Conservation (phyloP, 2,797 vertebrate genomes). For the Schizopygopsis malacanthus region DNA sequence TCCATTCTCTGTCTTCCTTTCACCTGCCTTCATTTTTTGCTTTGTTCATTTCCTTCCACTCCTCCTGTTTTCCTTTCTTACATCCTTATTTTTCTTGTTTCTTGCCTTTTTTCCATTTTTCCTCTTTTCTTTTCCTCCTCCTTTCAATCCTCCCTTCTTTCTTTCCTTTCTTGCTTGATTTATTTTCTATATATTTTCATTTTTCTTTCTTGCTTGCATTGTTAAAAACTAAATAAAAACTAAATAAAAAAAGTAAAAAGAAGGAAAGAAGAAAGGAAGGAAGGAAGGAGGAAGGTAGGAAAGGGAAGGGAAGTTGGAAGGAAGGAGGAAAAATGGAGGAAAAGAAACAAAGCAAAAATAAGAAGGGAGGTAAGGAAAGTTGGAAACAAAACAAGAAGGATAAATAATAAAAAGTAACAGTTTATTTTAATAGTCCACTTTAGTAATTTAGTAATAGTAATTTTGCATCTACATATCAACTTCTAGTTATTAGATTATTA, state of each 20-base stretch:
- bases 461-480: background rate
- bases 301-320: background rate
- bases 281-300: background rate
- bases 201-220: background rate
- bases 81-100: background rate
- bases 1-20: slow-evolving; percentile 47
- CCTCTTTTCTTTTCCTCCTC: background rate
- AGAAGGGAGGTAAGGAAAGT: background rate
- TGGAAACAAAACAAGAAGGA: background rate
- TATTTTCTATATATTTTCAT: background rate
- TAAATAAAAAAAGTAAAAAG: background rate
- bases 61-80: slow-evolving; percentile 10
- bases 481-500: background rate
- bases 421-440: background rate
- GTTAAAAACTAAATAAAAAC: background rate
- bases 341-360: background rate
- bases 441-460: background rate
- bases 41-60: slow-evolving; percentile 53
- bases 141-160: background rate
- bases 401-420: background rate
- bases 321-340: background rate
- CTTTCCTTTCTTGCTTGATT: background rate
- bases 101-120: background rate
- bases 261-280: background rate
- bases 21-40: background rate